phyloP scores from a whole-genome alignment of 2,797 vertebrate species.

The Pseudochaenichthys georgianus region DNA sequence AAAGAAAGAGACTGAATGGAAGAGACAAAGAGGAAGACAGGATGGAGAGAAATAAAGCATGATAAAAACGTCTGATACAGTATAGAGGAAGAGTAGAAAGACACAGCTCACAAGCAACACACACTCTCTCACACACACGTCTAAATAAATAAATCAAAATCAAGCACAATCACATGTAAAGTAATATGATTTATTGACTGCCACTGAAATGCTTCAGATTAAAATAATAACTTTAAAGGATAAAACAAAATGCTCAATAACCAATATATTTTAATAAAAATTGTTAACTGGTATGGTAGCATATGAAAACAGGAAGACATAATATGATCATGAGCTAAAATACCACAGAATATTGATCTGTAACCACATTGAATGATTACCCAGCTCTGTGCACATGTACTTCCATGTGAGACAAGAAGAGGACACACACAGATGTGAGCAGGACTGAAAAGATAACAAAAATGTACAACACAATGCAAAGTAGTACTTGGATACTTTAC shows the following conservation, averaged over 20 bases:
- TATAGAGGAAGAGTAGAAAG: background rate
- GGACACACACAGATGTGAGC: background rate
- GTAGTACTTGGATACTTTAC: background rate
- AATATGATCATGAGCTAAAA: background rate
- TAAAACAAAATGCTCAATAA: background rate
- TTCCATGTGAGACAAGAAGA: background rate
- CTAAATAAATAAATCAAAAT: background rate
- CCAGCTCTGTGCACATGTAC: background rate
- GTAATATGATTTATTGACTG: background rate
- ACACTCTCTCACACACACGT: too few species aligned
- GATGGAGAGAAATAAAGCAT: background rate
- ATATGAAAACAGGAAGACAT: background rate
- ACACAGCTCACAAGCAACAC: background rate
- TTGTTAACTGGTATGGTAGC: background rate
- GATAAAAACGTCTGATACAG: background rate
- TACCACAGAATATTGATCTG: background rate
- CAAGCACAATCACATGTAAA: background rate
- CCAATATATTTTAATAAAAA: background rate
- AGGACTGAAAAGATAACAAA: background rate
- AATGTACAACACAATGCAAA: background rate
- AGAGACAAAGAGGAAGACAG: conserved; percentile 20
- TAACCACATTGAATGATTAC: background rate
- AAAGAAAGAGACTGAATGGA: conserved; percentile 17
- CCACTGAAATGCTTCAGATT: background rate
- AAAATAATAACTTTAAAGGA: too few species aligned